These are phyloP conservation scores for Scrobipalpa atriplicella DNA, from an alignment of 2,888 invertebrate species.

Conservation along the genomic window DNA sequence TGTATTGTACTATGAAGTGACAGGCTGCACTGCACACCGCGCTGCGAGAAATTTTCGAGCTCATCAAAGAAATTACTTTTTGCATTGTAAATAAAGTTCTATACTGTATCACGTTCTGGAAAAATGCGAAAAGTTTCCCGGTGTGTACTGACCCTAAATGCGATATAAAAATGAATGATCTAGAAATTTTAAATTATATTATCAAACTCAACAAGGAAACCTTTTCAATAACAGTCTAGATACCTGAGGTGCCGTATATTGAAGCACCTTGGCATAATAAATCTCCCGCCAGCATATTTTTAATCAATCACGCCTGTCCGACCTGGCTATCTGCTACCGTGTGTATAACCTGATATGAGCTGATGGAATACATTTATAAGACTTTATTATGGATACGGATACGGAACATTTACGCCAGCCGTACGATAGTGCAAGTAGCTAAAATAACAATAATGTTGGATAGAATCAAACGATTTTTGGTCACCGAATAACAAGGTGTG, in stretches of 20 bases:
- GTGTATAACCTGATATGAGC: conserved; percentile 17
- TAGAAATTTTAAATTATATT: too few relatives aligned
- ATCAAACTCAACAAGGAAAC: not conserved
- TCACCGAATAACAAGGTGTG: too few relatives aligned
- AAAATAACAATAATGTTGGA: too few relatives aligned
- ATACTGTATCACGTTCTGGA: too few relatives aligned
- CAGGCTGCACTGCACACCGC: too few relatives aligned
- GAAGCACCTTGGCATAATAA: conserved; percentile 27
- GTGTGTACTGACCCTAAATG: not conserved
- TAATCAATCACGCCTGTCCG: conserved; percentile 38
- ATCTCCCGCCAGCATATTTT: conserved; percentile 36
- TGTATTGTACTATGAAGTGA: too few relatives aligned
- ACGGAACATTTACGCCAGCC: not conserved
- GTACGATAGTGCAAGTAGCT: not conserved
- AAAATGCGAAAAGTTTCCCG: too few relatives aligned
- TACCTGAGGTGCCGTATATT: not conserved
- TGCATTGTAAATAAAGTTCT: too few relatives aligned
- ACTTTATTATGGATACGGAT: not conserved
- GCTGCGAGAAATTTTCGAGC: too few relatives aligned
- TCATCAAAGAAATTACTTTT: too few relatives aligned
- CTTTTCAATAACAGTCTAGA: not conserved
- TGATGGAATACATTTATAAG: conserved; percentile 28
- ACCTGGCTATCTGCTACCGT: conserved; percentile 17
- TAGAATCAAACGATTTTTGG: too few relatives aligned
- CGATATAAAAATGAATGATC: too few relatives aligned